Base-by-base conservation (phyloP, 1,140 invertebrate species). In the Nymphalis io region DNA sequence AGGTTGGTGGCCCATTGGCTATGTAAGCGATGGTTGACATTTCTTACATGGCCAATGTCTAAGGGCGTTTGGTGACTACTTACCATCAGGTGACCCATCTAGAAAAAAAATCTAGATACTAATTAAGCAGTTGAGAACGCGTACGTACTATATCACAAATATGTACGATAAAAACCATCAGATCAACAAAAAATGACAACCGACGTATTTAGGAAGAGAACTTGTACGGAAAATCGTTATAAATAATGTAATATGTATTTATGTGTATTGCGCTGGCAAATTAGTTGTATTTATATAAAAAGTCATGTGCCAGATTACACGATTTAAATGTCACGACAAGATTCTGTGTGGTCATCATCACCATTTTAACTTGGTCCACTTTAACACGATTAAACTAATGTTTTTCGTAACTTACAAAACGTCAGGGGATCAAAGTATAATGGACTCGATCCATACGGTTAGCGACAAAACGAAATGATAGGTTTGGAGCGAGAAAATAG, bases 401-500 rank as follows among this genome's bases (percentile, higher is more conserved):
- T 60, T n/a, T 61, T 66, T 46, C 6, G 16, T 40, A 60, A 21
- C n/a, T 63, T 73, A 15, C 33, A 40, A 59, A 62, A 62, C 58
- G 13, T 33, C 27, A 16, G 44, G n/a, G 70, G 78, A 18, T 74
- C 81, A 71, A 20, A 16, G 13, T 51, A 44, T 27, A 71, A 15
- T 80, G 75, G 79, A 21, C 18, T 4, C 6, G 16, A 13, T 46
- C 57, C 27, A 44, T 69, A 68, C 39, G 39, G 67, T 46, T 46
- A 46, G 44, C 44, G 44, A 21, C 48, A 10, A 11, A 21, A 21
- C 13, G 74, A 83, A 85, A 84, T 84, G 81, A 81, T 83, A 82
- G 77, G 69, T 60, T 74, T 76, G 42, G 15, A 69, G 68, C 78
- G 82, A 76, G 81, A 82, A 83, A 84, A 80, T 74, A 76, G 76